A percentile compares a stretch with the other conserved stretches of the same genome.
phyloP scores from a whole-genome alignment of 2,113 vertebrate genomes.

The Calidris pugnax region DNA sequence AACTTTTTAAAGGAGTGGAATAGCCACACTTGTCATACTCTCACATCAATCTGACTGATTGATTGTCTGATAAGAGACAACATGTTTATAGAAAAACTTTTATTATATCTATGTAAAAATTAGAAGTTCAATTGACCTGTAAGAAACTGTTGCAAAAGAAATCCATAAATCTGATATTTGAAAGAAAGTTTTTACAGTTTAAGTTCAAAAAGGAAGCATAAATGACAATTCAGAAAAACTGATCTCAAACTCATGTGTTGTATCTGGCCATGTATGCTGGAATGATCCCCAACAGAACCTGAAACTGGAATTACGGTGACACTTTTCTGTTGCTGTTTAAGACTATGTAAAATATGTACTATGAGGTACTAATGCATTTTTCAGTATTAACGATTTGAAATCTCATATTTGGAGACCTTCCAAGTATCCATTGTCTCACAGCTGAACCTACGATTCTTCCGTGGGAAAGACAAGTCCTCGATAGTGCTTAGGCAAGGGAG shows the following conservation, averaged over 20 bases:
- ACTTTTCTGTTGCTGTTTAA: not conserved
- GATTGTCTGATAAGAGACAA: not conserved
- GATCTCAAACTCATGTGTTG: fast-evolving
- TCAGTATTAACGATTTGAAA: not conserved
- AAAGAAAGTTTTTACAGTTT: not conserved
- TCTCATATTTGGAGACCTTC: not conserved
- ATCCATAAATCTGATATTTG: not conserved
- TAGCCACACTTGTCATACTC: not conserved
- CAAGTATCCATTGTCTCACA: slow-evolving; percentile 37
- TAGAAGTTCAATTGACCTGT: not conserved
- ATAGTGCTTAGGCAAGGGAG: not conserved
- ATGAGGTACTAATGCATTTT: not conserved
- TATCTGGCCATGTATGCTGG: not conserved
- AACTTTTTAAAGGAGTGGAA: not conserved
- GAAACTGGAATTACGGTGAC: not conserved
- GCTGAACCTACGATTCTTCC: not conserved
- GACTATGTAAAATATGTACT: not conserved
- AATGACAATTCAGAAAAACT: not conserved
- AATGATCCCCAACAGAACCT: not conserved
- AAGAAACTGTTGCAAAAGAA: not conserved
- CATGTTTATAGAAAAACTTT: not conserved
- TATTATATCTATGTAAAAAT: not conserved
- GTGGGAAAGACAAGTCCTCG: not conserved
- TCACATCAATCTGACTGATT: not conserved
- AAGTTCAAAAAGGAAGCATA: not conserved